These are phyloP conservation scores for Drosophila kanapiae DNA, from an alignment of 1,140 invertebrate species.

Conservation along the genomic window DNA sequence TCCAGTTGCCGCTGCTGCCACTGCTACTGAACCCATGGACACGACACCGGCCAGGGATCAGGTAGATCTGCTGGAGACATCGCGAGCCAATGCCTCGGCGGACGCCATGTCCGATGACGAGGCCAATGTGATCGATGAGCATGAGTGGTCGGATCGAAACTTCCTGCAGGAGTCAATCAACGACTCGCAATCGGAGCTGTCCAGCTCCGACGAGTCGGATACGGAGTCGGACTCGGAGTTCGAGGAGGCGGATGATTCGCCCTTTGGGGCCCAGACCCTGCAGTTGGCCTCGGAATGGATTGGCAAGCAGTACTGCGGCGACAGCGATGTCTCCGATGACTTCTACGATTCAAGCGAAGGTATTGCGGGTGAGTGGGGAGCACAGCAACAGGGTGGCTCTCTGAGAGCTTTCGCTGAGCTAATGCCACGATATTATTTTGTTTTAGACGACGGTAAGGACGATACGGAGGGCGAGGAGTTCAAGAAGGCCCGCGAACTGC, in stretches of 20 bases:
- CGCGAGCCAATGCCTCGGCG: constrained; percentile 64
- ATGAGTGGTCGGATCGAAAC: constrained; percentile 97
- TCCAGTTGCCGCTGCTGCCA: not conserved
- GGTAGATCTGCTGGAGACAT: constrained; percentile 88
- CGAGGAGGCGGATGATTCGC: constrained; percentile 85
- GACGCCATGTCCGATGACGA: constrained; percentile 90
- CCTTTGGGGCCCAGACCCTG: constrained; percentile 83
- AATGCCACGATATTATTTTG: not conserved
- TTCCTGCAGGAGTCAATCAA: constrained; percentile 93
- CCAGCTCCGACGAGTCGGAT: constrained; percentile 77
- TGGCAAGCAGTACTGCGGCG: constrained; percentile 84
- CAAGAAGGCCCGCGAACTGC: constrained; percentile 88
- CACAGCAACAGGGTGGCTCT: not conserved
- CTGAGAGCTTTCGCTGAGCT: not conserved
- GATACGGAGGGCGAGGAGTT: constrained; percentile 91
- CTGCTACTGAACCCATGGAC: constrained; percentile 54
- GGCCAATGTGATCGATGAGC: constrained; percentile 92
- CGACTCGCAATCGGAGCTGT: constrained; percentile 88
- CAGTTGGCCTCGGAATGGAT: constrained; percentile 85
- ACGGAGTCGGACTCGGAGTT: constrained; percentile 81
- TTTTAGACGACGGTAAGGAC: constrained; percentile 88
- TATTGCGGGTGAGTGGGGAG: constrained; percentile 65
- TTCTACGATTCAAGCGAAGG: constrained; percentile 84
- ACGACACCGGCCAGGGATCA: constrained; percentile 75
- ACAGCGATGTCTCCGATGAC: constrained; percentile 80